A percentile compares a stretch with the other conserved stretches of the same genome.
These are phyloP conservation scores for Piscicola geometra DNA, from an alignment of 2,888 invertebrate genomes.

Conservation along the genomic window DNA sequence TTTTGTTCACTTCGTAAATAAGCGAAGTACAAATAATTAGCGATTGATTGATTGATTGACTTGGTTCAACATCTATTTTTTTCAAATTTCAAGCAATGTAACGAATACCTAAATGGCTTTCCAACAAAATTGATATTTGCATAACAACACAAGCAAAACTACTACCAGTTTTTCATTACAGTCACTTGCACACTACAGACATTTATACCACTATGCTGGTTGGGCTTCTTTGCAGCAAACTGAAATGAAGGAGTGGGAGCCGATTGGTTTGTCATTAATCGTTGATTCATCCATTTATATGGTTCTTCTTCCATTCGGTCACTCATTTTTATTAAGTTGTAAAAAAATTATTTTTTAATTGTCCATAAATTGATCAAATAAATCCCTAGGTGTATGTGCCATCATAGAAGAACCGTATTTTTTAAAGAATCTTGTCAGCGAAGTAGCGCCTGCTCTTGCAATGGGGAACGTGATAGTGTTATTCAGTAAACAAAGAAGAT, in stretches of 20 bases:
- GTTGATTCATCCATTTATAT: too few relatives aligned
- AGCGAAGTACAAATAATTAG: too few relatives aligned
- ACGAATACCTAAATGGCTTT: too few relatives aligned
- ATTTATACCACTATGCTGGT: conserved; percentile 60
- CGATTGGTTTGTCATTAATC: conserved; percentile 56
- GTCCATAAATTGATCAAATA: neutral
- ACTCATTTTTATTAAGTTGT: neutral
- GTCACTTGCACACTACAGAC: conserved; percentile 40
- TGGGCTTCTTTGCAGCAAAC: conserved; percentile 56
- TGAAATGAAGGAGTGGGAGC: conserved; percentile 56
- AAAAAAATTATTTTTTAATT: neutral
- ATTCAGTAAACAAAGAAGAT: conserved; percentile 56
- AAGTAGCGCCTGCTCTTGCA: conserved; percentile 59
- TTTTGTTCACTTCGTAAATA: too few relatives aligned
- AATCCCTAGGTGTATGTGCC: conserved; percentile 55
- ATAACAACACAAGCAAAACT: too few relatives aligned
- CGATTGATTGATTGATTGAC: too few relatives aligned
- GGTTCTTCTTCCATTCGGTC: too few relatives aligned
- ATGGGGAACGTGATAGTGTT: conserved; percentile 59
- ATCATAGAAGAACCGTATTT: conserved; percentile 58
- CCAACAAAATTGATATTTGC: too few relatives aligned
- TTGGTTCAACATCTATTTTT: too few relatives aligned
- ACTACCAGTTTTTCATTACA: too few relatives aligned
- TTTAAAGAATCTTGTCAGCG: conserved; percentile 58
- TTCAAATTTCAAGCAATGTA: too few relatives aligned